Evolutionary conservation across 2,888 invertebrate genomes (phyloP).

Genomic region (Hanleya hanleyi): DNA sequence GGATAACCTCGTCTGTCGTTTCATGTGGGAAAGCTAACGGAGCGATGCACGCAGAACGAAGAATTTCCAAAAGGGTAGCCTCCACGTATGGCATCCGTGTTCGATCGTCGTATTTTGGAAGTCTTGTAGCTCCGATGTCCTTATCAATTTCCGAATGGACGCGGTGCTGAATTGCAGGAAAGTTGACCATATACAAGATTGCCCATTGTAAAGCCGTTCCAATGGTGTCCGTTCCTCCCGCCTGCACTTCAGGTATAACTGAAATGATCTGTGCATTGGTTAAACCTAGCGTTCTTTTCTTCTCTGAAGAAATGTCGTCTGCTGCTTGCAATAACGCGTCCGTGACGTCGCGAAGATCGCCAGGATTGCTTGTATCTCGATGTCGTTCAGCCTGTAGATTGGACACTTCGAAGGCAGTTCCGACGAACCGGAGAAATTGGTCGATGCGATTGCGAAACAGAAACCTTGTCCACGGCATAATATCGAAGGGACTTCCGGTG

Average conservation of each 20-base stretch:
- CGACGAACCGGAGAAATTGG: neutral
- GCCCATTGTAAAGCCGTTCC: neutral
- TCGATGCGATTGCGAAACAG: constrained; percentile 7
- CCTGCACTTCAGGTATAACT: neutral
- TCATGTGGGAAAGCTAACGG: neutral
- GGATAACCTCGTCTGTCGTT: neutral
- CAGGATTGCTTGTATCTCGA: neutral
- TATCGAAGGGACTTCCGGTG: constrained; percentile 42
- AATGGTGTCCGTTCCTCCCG: neutral
- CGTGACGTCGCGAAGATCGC: neutral
- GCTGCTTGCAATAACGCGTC: neutral
- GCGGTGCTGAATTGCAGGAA: neutral
- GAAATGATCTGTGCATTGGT: neutral
- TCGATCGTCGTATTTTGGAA: neutral
- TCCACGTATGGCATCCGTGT: neutral
- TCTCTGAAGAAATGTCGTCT: neutral
- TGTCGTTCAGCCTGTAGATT: neutral
- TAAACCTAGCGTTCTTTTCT: neutral
- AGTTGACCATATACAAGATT: neutral
- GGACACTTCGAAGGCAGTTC: neutral
- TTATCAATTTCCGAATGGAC: neutral
- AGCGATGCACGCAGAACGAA: neutral
- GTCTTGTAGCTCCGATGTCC: neutral
- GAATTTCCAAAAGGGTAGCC: neutral
- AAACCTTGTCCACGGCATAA: constrained; percentile 43